Conservation (phyloP, 2,113 vertebrate species). For the Uropsilus gracilis region DNA sequence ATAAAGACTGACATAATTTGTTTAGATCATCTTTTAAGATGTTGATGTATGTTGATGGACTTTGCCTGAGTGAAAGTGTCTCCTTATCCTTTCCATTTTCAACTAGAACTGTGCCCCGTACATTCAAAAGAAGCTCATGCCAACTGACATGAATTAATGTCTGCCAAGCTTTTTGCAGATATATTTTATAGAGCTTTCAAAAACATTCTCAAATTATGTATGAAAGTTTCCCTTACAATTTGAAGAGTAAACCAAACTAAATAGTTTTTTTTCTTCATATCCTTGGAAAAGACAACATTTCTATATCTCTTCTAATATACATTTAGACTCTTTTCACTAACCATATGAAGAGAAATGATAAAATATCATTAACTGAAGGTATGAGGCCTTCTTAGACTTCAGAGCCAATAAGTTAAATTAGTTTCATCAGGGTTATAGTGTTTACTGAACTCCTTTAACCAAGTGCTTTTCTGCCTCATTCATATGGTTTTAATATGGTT, state of each 20-base stretch:
- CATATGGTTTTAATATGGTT: slow-evolving; percentile 96
- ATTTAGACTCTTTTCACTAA: slow-evolving; percentile 42
- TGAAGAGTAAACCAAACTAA: slow-evolving; percentile 51
- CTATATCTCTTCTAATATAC: slow-evolving; percentile 41
- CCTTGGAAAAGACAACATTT: background rate
- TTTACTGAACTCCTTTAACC: slow-evolving; percentile 85
- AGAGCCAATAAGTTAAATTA: slow-evolving; percentile 82
- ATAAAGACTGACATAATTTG: background rate
- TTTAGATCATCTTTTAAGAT: background rate
- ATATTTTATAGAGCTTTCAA: slow-evolving; percentile 71
- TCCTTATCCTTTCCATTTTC: background rate
- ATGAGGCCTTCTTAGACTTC: slow-evolving; percentile 72
- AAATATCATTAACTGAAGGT: slow-evolving; percentile 66
- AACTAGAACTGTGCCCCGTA: background rate
- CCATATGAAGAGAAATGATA: slow-evolving; percentile 62
- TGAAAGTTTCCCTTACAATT: slow-evolving; percentile 56
- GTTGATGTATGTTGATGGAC: background rate
- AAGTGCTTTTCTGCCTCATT: slow-evolving; percentile 85
- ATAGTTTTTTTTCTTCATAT: slow-evolving; percentile 10
- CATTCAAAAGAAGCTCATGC: background rate
- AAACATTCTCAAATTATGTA: slow-evolving; percentile 70
- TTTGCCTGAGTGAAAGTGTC: background rate
- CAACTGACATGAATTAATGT: slow-evolving; percentile 33
- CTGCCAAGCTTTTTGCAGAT: slow-evolving; percentile 25
- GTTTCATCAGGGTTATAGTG: slow-evolving; percentile 85